A percentile compares a stretch with the other conserved stretches of the same genome.
Conservation (phyloP, 2,797 vertebrate genomes). For the Holocentrus rufus region DNA sequence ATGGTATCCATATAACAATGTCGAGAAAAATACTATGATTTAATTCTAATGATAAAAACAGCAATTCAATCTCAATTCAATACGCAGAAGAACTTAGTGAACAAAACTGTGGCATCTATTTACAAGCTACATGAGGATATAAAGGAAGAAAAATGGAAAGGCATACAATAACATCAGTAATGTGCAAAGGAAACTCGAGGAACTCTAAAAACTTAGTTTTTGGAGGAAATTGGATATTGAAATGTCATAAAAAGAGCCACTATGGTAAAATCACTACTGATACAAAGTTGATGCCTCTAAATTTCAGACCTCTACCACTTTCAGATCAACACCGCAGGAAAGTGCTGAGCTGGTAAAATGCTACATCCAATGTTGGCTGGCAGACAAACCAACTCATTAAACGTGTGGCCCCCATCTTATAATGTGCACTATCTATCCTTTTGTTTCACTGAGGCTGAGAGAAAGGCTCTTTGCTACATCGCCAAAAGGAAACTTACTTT, state of each 20-base stretch:
- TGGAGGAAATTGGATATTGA: slow-evolving; percentile 59
- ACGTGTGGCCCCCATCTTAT: slow-evolving; percentile 47
- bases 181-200: slow-evolving; percentile 28
- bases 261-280: slow-evolving; percentile 35
- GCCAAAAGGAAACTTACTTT: slow-evolving; percentile 70
- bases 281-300: slow-evolving; percentile 40
- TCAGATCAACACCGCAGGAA: slow-evolving; percentile 45
- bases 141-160: slow-evolving; percentile 18
- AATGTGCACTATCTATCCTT: slow-evolving; percentile 56
- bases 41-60: neutral
- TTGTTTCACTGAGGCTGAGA: slow-evolving; percentile 54
- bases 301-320: slow-evolving; percentile 29
- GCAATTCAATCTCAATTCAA: neutral
- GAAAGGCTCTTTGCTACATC: slow-evolving; percentile 44
- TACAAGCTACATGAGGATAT: slow-evolving; percentile 4
- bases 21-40: neutral
- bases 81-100: neutral
- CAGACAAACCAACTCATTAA: slow-evolving; percentile 68
- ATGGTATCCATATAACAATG: neutral
- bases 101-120: slow-evolving; percentile 22
- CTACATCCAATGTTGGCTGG: slow-evolving; percentile 51
- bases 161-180: slow-evolving; percentile 32
- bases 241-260: slow-evolving; percentile 48
- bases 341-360: slow-evolving; percentile 61
- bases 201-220: slow-evolving; percentile 27